phyloP scores from a whole-genome alignment of 2,888 invertebrate species.

The Caenorhabditis sp. region DNA sequence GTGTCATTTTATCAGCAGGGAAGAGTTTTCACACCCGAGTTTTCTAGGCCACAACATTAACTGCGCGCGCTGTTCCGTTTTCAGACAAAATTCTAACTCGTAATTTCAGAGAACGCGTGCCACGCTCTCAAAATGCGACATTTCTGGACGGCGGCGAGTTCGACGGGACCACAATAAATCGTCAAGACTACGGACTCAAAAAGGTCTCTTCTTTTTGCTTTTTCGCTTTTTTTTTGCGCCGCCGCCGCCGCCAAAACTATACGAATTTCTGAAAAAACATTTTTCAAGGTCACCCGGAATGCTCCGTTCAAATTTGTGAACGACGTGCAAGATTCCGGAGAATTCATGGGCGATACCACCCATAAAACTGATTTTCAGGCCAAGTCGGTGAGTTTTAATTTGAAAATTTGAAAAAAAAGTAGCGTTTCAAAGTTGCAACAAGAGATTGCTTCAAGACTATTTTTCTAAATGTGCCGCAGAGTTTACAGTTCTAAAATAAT shows the following conservation, averaged over 20 bases:
- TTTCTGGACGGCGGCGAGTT: slow-evolving; percentile 54
- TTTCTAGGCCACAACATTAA: too few relatives aligned
- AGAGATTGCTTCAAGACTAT: too few relatives aligned
- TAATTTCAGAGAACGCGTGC: slow-evolving; percentile 3
- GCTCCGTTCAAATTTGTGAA: slow-evolving; percentile 53
- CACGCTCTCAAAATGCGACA: slow-evolving; percentile 29
- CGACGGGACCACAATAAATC: slow-evolving; percentile 57
- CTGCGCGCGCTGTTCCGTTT: too few relatives aligned
- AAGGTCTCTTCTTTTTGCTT: slow-evolving; percentile 14
- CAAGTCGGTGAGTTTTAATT: slow-evolving; percentile 20
- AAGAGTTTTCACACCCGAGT: too few relatives aligned
- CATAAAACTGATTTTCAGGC: slow-evolving; percentile 47
- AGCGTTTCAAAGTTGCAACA: too few relatives aligned
- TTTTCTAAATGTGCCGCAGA: too few relatives aligned
- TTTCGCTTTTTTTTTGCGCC: too few relatives aligned
- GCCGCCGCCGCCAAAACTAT: too few relatives aligned
- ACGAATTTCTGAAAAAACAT: neutral
- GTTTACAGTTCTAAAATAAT: too few relatives aligned
- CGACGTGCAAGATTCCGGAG: slow-evolving; percentile 17
- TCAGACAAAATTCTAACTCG: too few relatives aligned
- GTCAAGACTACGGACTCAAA: slow-evolving; percentile 53
- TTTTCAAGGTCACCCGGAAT: slow-evolving; percentile 31
- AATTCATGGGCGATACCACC: slow-evolving; percentile 50
- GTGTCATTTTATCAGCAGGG: too few relatives aligned
- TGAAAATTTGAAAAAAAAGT: neutral